Evolutionary conservation across 2,113 vertebrate genomes (phyloP).

Genomic region (Xiphophorus hellerii): DNA sequence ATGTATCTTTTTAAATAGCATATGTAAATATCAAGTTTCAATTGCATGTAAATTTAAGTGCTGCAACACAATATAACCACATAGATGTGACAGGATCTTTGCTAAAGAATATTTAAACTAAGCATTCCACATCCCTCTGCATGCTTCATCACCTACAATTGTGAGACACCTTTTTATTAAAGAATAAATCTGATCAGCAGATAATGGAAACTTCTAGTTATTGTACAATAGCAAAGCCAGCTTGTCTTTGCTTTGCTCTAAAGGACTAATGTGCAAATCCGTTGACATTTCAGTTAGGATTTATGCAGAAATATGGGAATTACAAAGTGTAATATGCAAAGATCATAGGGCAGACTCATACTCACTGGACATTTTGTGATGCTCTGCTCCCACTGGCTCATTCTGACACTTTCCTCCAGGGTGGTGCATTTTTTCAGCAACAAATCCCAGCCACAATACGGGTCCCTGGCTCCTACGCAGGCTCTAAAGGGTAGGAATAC

Average conservation of each 20-base stretch:
- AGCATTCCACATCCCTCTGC: no score
- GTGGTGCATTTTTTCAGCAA: constrained; percentile 93
- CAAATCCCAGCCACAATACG: constrained; percentile 96
- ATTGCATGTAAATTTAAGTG: no score
- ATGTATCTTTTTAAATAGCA: no score
- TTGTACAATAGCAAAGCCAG: background rate
- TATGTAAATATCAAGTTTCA: no score
- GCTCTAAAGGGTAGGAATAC: constrained; percentile 75
- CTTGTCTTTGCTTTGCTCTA: background rate
- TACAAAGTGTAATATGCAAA: background rate
- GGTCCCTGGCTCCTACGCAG: constrained; percentile 93
- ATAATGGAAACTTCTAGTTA: no score
- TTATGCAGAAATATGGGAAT: background rate
- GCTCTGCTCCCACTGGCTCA: constrained; percentile 97
- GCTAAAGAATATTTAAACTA: no score
- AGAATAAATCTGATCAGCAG: no score
- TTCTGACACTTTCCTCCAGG: constrained; percentile 92
- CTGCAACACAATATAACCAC: no score
- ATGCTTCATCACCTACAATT: no score
- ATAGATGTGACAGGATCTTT: no score
- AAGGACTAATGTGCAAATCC: constrained; percentile 14
- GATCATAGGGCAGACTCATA: constrained; percentile 28
- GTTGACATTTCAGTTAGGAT: background rate
- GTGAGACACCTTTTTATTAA: no score
- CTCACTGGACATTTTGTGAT: constrained; percentile 92